Evolutionary conservation across 2,888 invertebrate genomes (phyloP), one percentile per base, ranked within the genome.

Genomic region (Lapara coniferarum): DNA sequence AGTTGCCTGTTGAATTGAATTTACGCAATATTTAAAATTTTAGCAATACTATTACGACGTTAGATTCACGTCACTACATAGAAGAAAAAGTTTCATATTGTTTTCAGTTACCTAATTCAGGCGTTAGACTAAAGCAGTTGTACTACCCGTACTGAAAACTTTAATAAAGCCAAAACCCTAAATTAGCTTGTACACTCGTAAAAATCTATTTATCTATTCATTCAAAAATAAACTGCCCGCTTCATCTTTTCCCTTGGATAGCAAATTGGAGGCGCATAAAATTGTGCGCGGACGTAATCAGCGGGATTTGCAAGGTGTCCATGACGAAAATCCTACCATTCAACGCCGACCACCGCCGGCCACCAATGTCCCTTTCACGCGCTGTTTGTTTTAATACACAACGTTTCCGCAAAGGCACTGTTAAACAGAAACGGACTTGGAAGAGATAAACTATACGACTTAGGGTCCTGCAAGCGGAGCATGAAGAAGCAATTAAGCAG

Each of bases 231-330:
- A 58, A 10, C 1, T 25, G 25, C 0, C 57, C 75, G 71, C 71
- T 73, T 25, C 16, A 66, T 30, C 72, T 72, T 49, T 46, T 52
- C 25, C 7, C 68, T 71, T 67, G 16, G 0, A 10, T 75, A 74
- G 55, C 14, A 67, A 74, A 71, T 71, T 71, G 74, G 37, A 77
- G 78, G 74, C 74, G 75, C 79, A 81, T 80, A 74, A 81, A 82
- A 81, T 80, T 77, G 79, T 77, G 79, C 75, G 74, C 77, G 81
- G 77, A 77, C 77, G 81, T 81, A 83, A 86, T 85, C 81, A 80
- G 75, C 73, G 72, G 73, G 75, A 78, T 81, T 85, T 82, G 84
- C 83, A 84, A 82, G 81, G 81, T 81, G 81, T 78, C 81, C 81
- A 78, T 75, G 77, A 72, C 75, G 77, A 74, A 79, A 79, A 78